Evolutionary conservation across 2,888 invertebrate species (phyloP), one percentile per base, ranked within the genome.

Genomic region (Hypomecis atomaria): DNA sequence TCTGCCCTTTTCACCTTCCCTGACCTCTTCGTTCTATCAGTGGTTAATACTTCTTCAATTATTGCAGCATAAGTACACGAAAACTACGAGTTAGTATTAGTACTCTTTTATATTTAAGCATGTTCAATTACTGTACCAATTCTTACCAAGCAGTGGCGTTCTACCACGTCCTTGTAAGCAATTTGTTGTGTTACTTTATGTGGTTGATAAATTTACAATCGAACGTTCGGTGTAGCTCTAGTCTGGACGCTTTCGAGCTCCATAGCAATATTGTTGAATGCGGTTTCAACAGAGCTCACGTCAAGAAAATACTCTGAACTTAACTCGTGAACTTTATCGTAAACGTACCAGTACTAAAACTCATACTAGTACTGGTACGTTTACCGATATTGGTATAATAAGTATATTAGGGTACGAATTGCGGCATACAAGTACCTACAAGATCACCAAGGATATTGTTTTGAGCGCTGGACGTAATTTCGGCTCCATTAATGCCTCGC

Each of bases 141-240:
- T 8, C 34, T 37, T 23, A 37, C 45, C 11, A 33, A 48, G 55
- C 7, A 54, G 54, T 55, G 62, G 47, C 67, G 57, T 57, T 57
- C 59, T 45, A 44, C 61, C 59, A 33, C 48, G 54, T 56, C 54
- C 59, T 62, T 48, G 11, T 47, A 23, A 53, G 56, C 65, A 62
- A 70, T 66, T 36, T 38, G 50, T 57, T 62, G 44, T 37, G 5
- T 48, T 44, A 62, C 54, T 66, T 66, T 67, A 71, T 55, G 64
- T 52, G 59, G 62, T 57, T 55, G 47, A 59, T 66, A 65, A 62
- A 67, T 67, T 71, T 65, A 59, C 64, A 68, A 68, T 62, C 59
- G 55, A 65, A 64, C 64, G 56, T 54, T 67, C 65, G 23, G 45
- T 54, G 44, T 54, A 23, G 23, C 23, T 38, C 52, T 49, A 58